Base-by-base conservation (phyloP, 2,888 invertebrate species). In the Ferdinandea cuprea region DNA sequence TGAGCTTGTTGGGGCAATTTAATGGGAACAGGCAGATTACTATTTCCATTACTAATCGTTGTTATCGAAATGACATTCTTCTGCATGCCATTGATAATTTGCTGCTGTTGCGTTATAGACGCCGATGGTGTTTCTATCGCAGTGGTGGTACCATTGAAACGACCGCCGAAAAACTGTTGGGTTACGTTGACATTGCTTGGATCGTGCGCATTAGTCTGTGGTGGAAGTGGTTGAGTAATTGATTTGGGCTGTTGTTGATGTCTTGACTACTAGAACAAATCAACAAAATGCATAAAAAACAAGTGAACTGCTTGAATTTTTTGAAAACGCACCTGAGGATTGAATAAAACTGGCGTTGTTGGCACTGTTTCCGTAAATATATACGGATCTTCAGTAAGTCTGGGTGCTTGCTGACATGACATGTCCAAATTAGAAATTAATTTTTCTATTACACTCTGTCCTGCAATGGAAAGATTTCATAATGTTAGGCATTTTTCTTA, bases 341-440 rank as follows among this genome's bases (percentile, higher is more conserved):
- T 90, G 86, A 90, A 91, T 87, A 90, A 86, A 87, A 90, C 89
- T 86, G 90, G 89, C 85, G 90, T 87, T 83, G 89, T 87, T 88
- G 90, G 88, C 87, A 89, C 87, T 85, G 91, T 89, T 87, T 91
- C 91, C 89, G 91, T 90, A 87, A 91, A 91, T 80, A 89, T 90
- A 88, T 91, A 91, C 86, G 91, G 91, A 90, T 91, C 91, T 88
- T 91, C 91, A 86, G 89, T 87, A 86, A 88, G 87, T 89, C 89
- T 89, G 85, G 89, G 87, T 86, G 86, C 89, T 89, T 90, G 91
- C 89, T 91, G 90, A 91, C 91, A 91, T 91, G 91, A 90, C 91
- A 91, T 91, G 88, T 90, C 91, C 91, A 89, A 89, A 77, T 84
- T 81, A 72, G 59, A 77, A 71, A 48, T 69, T 15, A 25, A 68